Base-by-base conservation (phyloP, 2,113 vertebrate species). In the Syngnathus floridae region DNA sequence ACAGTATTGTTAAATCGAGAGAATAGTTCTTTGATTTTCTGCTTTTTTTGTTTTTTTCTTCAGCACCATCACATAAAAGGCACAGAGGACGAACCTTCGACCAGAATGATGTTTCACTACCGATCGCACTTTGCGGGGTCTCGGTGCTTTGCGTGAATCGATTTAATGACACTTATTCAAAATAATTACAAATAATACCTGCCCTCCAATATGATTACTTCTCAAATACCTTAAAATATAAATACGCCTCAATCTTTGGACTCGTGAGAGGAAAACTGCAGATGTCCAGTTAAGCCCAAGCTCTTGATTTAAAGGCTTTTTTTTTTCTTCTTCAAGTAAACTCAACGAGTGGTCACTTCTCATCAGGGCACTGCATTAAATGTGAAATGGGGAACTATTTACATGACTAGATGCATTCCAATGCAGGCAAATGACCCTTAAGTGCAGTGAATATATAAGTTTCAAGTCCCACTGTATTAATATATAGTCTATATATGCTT, bases 21-120 rank as follows among this genome's bases (percentile, higher is more conserved):
- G 5, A 21, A 26, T 21, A 59, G 10, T 21, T 59, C 35, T 9
- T 19, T 22, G 36, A 41, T 22, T 61, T 61, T 61, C 37, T 41
- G 74, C 40, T 57, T 90, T 84, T 65, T 64, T 62, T 54, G n/a
- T 36, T 48, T 65, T 92, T 93, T 89, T 45, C 52, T 92, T 93
- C 90, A 95, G 94, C 94, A 95, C 94, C 95, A 90, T 92, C 38
- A 61, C 91, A 91, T 87, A 88, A 95, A 95, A 96, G 95, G 94
- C 94, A 96, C 94, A 93, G 10, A 66, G 22, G 65, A 77, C 66
- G 49, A 84, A 82, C 76, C 37, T 74, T 76, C 60, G 58, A 71
- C 77, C 80, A 73, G 38, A 41, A n/a, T 21, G 1, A n/a, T 38
- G 10, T 38, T 14, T 16, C 31, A 56, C 54, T 16, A 7, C 1